phyloP scores from a whole-genome alignment of 2,888 invertebrate species.

The Scaptomyza polygonia region DNA sequence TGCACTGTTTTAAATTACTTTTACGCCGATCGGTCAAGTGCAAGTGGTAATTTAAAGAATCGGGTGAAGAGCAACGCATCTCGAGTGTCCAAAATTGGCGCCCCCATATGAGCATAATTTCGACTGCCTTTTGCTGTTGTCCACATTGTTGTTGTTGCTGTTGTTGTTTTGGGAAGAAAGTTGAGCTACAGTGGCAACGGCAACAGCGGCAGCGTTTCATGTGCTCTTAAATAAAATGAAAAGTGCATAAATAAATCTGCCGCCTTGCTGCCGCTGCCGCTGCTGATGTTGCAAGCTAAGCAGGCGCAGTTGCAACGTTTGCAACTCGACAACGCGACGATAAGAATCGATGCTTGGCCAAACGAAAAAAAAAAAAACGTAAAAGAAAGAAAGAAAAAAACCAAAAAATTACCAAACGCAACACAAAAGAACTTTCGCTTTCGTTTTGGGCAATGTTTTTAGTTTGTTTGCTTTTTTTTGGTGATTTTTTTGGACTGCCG shows the following conservation, averaged over 20 bases:
- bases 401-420: slow-evolving; percentile 32
- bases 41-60: slow-evolving; percentile 79
- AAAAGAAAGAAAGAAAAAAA: slow-evolving; percentile 4
- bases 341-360: slow-evolving; percentile 66
- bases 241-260: slow-evolving; percentile 79
- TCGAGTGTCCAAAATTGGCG: slow-evolving; percentile 69
- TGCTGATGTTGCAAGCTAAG: slow-evolving; percentile 17
- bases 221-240: slow-evolving; percentile 76
- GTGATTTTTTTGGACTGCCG: slow-evolving; percentile 32
- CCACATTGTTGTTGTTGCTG: background rate
- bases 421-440: slow-evolving; percentile 78
- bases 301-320: slow-evolving; percentile 23
- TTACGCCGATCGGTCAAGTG: slow-evolving; percentile 67
- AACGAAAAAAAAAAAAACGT: background rate
- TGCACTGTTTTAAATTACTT: slow-evolving; percentile 30
- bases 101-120: slow-evolving; percentile 65
- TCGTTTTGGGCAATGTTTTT: slow-evolving; percentile 52
- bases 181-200: slow-evolving; percentile 48
- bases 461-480: slow-evolving; percentile 23
- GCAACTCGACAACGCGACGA: slow-evolving; percentile 33
- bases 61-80: slow-evolving; percentile 53
- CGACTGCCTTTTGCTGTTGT: slow-evolving; percentile 25
- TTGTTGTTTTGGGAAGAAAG: slow-evolving; percentile 60
- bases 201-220: slow-evolving; percentile 64
- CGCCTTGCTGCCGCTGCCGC: slow-evolving; percentile 22